These are phyloP conservation scores for Dascillus cervinus DNA, from an alignment of 2,888 invertebrate genomes.

Conservation along the genomic window DNA sequence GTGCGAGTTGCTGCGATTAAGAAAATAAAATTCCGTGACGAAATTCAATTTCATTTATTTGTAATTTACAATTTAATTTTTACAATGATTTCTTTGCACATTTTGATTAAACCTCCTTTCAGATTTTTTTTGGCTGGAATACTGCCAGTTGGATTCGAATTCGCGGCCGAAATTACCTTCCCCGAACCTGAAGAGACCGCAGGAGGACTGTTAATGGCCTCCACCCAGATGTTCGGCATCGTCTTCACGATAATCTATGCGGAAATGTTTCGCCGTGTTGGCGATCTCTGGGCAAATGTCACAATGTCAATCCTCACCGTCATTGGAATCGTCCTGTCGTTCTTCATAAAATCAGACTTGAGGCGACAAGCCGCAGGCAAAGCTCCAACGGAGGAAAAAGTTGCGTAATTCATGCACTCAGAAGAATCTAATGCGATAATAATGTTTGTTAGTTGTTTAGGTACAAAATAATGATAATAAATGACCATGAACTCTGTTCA, in stretches of 20 bases:
- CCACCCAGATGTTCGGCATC: constrained; percentile 32
- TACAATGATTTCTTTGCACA: constrained; percentile 1
- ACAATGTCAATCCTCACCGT: constrained; percentile 16
- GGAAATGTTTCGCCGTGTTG: constrained; percentile 19
- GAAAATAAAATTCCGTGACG: too few relatives aligned
- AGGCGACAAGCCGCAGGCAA: constrained; percentile 22
- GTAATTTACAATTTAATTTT: not conserved
- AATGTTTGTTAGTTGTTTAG: too few relatives aligned
- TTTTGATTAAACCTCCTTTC: constrained; percentile 34
- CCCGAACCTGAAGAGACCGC: constrained; percentile 94
- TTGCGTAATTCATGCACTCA: too few relatives aligned
- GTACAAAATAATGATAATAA: too few relatives aligned
- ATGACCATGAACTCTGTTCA: too few relatives aligned
- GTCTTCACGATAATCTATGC: constrained; percentile 23
- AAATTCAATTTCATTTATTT: too few relatives aligned
- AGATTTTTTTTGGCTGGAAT: constrained; percentile 98
- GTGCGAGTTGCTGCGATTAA: too few relatives aligned
- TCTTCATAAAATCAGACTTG: constrained; percentile 22
- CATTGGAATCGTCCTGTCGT: constrained; percentile 13
- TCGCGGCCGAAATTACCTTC: constrained; percentile 90
- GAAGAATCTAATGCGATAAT: too few relatives aligned
- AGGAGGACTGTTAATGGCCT: constrained; percentile 85
- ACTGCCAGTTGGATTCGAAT: constrained; percentile 91
- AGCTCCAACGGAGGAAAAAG: too few relatives aligned
- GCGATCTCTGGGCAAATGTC: constrained; percentile 20